These are phyloP conservation scores for Centropus unirufus DNA, from an alignment of 2,113 vertebrate genomes.

Conservation along the genomic window DNA sequence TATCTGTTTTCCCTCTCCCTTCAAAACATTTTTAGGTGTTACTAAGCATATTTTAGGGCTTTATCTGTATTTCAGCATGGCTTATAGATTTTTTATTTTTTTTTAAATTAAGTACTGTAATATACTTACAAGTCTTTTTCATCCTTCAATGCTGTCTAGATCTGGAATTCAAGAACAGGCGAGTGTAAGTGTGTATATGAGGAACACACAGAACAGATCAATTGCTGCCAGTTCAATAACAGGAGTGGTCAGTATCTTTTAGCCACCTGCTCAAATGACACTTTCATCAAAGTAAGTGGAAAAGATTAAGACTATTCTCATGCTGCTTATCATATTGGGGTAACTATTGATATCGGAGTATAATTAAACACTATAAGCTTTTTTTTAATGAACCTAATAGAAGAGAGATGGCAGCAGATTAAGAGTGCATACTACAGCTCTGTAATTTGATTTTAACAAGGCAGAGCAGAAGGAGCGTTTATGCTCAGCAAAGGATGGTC, in stretches of 20 bases:
- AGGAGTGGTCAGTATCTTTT: slow-evolving; percentile 78
- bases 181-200: slow-evolving; percentile 77
- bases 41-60: background rate
- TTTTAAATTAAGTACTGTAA: background rate
- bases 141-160: slow-evolving; percentile 70
- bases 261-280: slow-evolving; percentile 90
- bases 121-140: background rate
- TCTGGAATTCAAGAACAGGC: slow-evolving; percentile 88
- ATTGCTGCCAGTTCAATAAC: slow-evolving; percentile 92
- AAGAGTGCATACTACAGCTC: background rate
- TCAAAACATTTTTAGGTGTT: background rate
- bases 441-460: background rate
- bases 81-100: background rate
- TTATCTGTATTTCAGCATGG: background rate
- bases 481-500: background rate
- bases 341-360: background rate
- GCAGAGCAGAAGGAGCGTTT: background rate
- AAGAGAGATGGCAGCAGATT: background rate
- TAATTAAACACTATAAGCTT: background rate
- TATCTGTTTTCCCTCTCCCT: background rate
- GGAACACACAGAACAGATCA: slow-evolving; percentile 92
- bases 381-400: background rate
- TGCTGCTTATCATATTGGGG: background rate
- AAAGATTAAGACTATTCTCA: background rate
- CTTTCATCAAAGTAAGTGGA: slow-evolving; percentile 81